These are phyloP conservation scores for Dorcus hopei DNA, from an alignment of 2,888 invertebrate species.

Conservation along the genomic window DNA sequence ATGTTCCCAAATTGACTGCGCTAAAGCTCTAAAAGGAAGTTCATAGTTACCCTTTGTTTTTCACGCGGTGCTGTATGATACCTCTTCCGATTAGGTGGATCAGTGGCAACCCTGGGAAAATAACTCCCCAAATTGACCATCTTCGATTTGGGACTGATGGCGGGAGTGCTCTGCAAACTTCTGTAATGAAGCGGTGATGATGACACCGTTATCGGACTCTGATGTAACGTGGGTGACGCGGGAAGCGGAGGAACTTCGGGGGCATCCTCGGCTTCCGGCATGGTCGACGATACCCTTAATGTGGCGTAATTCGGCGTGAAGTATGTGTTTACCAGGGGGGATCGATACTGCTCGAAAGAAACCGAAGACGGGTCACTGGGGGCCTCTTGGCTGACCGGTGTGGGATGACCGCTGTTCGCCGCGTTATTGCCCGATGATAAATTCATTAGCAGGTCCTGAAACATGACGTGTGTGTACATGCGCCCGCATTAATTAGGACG, in stretches of 20 bases:
- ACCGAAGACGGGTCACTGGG: constrained; percentile 44
- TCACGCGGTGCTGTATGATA: constrained; percentile 60
- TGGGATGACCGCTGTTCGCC: constrained; percentile 44
- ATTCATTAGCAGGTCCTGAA: constrained; percentile 58
- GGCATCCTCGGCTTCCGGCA: constrained; percentile 34
- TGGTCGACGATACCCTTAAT: constrained; percentile 38
- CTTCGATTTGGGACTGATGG: constrained; percentile 45
- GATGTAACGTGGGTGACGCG: constrained; percentile 21
- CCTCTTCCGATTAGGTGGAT: constrained; percentile 53
- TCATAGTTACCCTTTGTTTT: constrained; percentile 54
- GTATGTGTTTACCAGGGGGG: constrained; percentile 54
- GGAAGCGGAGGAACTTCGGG: constrained; percentile 33
- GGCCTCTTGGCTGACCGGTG: constrained; percentile 45
- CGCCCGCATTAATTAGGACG: too few species aligned
- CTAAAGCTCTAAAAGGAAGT: too few species aligned
- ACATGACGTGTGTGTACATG: constrained; percentile 2
- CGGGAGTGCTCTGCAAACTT: constrained; percentile 46
- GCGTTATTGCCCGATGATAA: constrained; percentile 53
- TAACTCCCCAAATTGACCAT: constrained; percentile 47
- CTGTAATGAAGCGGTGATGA: constrained; percentile 43
- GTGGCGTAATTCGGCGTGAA: constrained; percentile 55
- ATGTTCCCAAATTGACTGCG: too few species aligned
- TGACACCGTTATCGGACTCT: constrained; percentile 26
- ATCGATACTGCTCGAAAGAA: constrained; percentile 53
- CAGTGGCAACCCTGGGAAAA: constrained; percentile 44